phyloP scores from a whole-genome alignment of 2,797 vertebrate species.

The Octomys mimax region DNA sequence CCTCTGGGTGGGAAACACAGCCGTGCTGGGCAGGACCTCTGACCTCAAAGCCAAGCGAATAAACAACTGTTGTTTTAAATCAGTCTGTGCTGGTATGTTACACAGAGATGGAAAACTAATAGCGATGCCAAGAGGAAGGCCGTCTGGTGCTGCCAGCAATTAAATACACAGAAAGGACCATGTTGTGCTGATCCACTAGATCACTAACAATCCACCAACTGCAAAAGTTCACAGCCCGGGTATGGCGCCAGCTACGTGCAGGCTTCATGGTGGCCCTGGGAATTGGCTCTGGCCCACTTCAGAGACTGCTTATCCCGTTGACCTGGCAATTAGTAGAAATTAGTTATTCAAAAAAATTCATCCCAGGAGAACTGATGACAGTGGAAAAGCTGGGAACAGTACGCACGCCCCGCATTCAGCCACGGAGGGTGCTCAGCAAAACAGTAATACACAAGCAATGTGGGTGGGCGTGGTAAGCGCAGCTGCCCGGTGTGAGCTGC shows the following conservation, averaged over 20 bases:
- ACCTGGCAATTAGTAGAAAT: conserved; percentile 33
- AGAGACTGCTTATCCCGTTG: background rate
- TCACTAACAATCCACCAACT: background rate
- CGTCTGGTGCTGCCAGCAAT: background rate
- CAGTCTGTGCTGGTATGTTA: background rate
- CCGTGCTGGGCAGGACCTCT: background rate
- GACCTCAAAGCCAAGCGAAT: background rate
- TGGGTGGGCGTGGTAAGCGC: background rate
- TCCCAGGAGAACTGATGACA: background rate
- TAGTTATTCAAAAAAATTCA: conserved; percentile 42
- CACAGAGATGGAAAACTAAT: background rate
- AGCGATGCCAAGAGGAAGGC: background rate
- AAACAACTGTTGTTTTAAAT: background rate
- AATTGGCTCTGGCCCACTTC: background rate
- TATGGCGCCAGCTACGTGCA: rapidly evolving
- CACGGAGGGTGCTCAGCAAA: background rate
- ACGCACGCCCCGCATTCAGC: background rate
- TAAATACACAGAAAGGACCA: background rate
- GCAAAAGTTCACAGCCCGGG: background rate
- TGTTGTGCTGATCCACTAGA: too few species aligned
- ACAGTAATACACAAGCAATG: background rate
- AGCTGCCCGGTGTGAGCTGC: background rate
- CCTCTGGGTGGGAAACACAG: background rate
- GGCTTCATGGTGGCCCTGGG: too few species aligned
- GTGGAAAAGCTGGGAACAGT: background rate